Percentiles rank a stretch among this genome's conserved stretches.
phyloP scores from a whole-genome alignment of 2,797 vertebrate species.

The Anolis apletophallus region DNA sequence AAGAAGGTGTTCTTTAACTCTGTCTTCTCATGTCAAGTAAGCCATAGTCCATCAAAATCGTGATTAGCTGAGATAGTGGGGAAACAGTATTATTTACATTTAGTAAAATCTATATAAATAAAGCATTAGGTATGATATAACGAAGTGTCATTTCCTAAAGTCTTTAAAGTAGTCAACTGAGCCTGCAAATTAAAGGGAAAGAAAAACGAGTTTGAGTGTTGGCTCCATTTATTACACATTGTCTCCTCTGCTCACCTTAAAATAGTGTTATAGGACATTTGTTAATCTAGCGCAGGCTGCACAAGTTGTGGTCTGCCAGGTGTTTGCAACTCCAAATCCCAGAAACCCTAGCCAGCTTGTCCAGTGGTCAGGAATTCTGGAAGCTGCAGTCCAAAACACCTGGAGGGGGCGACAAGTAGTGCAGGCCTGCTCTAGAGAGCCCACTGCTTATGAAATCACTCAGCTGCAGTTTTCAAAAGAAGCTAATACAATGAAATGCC shows the following conservation, averaged over 20 bases:
- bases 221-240: background rate
- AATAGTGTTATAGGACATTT: background rate
- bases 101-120: background rate
- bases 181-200: background rate
- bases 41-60: background rate
- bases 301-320: no score
- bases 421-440: background rate
- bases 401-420: background rate
- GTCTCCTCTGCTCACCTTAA: background rate
- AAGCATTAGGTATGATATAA: background rate
- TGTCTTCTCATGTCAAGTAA: background rate
- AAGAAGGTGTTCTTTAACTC: background rate
- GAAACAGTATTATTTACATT: background rate
- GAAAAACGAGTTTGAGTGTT: background rate
- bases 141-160: background rate
- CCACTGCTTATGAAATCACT: background rate
- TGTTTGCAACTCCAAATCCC: no score
- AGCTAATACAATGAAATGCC: background rate
- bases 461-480: background rate
- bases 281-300: background rate
- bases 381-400: no score
- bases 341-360: no score
- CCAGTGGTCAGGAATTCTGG: no score
- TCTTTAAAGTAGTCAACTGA: background rate
- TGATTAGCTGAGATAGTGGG: background rate